Evolutionary conservation across 2,888 invertebrate species (phyloP).

Genomic region (Automeris io): DNA sequence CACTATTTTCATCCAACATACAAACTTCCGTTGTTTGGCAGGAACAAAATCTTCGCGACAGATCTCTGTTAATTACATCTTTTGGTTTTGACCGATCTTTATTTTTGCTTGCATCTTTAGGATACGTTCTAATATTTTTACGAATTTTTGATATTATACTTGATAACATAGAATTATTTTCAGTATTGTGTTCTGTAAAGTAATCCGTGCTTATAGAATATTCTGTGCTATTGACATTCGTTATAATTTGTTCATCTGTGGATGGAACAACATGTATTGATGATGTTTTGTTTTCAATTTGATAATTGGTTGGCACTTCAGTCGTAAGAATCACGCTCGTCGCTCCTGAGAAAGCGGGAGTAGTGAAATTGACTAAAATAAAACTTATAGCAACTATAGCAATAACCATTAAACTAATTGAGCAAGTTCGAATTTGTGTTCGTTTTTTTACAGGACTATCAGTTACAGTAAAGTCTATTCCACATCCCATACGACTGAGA

Average conservation of each 20-base stretch:
- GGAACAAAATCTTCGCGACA: constrained; percentile 65
- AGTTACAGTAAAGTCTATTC: constrained; percentile 60
- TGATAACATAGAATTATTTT: constrained; percentile 35
- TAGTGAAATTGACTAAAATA: constrained; percentile 69
- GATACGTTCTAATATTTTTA: constrained; percentile 64
- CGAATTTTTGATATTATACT: constrained; percentile 56
- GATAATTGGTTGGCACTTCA: constrained; percentile 61
- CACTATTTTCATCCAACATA: constrained; percentile 78
- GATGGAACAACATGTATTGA: constrained; percentile 41
- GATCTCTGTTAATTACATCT: constrained; percentile 54
- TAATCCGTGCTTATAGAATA: constrained; percentile 31
- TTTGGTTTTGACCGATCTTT: constrained; percentile 40
- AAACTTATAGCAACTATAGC: constrained; percentile 71
- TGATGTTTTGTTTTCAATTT: constrained; percentile 46
- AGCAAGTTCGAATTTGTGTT: constrained; percentile 72
- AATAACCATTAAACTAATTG: constrained; percentile 73
- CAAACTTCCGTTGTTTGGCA: constrained; percentile 78
- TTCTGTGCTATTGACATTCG: constrained; percentile 23
- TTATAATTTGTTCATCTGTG: constrained; percentile 28
- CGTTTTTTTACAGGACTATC: constrained; percentile 65
- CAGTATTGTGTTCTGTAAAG: constrained; percentile 25
- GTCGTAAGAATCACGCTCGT: constrained; percentile 56
- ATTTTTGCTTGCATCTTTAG: constrained; percentile 39
- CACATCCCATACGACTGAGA: constrained; percentile 65
- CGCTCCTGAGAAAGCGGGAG: constrained; percentile 53